These are phyloP conservation scores for Drosophila phalerata DNA, from an alignment of 2,888 invertebrate genomes.

Conservation along the genomic window DNA sequence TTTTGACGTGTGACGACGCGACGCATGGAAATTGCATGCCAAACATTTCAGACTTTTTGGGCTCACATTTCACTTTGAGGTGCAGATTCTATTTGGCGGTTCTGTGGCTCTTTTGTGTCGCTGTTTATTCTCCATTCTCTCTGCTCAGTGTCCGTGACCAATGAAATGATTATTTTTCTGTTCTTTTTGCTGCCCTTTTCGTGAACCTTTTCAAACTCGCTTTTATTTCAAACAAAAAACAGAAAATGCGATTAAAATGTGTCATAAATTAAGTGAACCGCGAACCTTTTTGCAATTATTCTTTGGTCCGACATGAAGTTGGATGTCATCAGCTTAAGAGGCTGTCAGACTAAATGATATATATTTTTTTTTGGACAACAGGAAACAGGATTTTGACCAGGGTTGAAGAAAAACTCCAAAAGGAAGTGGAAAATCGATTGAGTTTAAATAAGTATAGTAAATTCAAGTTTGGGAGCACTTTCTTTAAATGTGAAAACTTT, in stretches of 20 bases:
- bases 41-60: conserved; percentile 39
- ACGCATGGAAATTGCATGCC: conserved; percentile 47
- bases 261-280: conserved; percentile 65
- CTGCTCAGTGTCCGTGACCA: conserved; percentile 53
- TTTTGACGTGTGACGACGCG: conserved; percentile 56
- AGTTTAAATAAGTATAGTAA: background rate
- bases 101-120: conserved; percentile 14
- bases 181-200: conserved; percentile 8
- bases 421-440: background rate
- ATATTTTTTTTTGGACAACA: conserved; percentile 7
- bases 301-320: background rate
- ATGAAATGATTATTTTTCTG: conserved; percentile 52
- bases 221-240: conserved; percentile 21
- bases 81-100: conserved; percentile 5
- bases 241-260: conserved; percentile 33
- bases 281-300: conserved; percentile 27
- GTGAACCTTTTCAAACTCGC: conserved; percentile 9
- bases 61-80: conserved; percentile 20
- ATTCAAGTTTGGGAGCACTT: background rate
- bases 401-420: background rate
- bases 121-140: conserved; percentile 39
- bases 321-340: conserved; percentile 24
- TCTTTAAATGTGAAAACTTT: background rate
- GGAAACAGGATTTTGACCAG: background rate
- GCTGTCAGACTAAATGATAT: conserved; percentile 14